Base-by-base conservation (phyloP, 2,888 invertebrate species). In the Parnassius apollo region DNA sequence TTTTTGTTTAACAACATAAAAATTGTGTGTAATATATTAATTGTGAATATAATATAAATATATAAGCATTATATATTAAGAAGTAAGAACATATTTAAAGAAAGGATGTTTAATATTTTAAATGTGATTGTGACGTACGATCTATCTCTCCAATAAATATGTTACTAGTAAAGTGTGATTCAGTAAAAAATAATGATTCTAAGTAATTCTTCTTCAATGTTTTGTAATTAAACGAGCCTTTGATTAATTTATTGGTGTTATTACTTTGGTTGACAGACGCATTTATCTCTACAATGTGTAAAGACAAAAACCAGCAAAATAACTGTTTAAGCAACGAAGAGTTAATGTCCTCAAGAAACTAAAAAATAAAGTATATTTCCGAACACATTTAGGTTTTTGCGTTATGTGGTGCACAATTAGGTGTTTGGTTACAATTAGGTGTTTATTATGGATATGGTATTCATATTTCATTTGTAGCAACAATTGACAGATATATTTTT, bases 331-430 rank as follows among this genome's bases (percentile, higher is more conserved):
- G 51, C 46, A 59, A 50, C 54, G 42, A n/a, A 46, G 52, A 64
- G 64, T 56, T 64, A 64, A 64, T 64, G 59, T 64, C 64, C 59
- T 59, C 64, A 42, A 44, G 59, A 59, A 53, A 42, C 11, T 56
- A 61, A 62, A 55, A 52, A 22, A 46, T n/a, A 22, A n/a, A 60
- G 52, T 44, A 52, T 60, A 49, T 64, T 63, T 59, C 59, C 59
- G 54, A 59, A 56, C 57, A 59, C 64, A 53, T 59, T 64, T 59
- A 59, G 42, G 10, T 42, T 57, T 64, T 59, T 64, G 46, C 42
- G 46, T 58, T 35, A 35, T 58, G 49, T n/a, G n/a, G n/a, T n/a
- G n/a, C n/a, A n/a, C n/a, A n/a, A n/a, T n/a, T n/a, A n/a, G n/a
- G n/a, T n/a, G n/a, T n/a, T n/a, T n/a, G n/a, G n/a, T n/a, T n/a